Percentiles rank a stretch among this genome's conserved stretches.
phyloP scores from a whole-genome alignment of 2,888 invertebrate genomes.

The Candidula unifasciata region DNA sequence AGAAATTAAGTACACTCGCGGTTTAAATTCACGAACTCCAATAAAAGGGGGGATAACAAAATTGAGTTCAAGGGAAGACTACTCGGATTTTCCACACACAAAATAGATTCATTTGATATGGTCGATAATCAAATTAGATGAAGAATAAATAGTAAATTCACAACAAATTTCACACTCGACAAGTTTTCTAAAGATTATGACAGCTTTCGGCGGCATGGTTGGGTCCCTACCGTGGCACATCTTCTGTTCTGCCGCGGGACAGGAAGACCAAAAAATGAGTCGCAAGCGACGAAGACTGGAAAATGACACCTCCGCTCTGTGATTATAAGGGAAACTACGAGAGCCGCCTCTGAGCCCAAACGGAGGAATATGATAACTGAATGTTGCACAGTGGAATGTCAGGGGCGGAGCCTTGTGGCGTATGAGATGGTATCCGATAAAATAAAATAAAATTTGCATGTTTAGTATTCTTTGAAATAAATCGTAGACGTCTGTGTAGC shows the following conservation, averaged over 20 bases:
- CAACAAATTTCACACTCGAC: slow-evolving; percentile 54
- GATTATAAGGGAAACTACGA: neutral
- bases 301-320: slow-evolving; percentile 51
- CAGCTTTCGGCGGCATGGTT: slow-evolving; percentile 50
- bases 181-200: slow-evolving; percentile 50
- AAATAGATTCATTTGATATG: neutral
- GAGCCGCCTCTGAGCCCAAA: neutral
- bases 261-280: neutral
- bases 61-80: neutral
- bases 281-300: slow-evolving; percentile 45
- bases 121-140: slow-evolving; percentile 59
- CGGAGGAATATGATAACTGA: neutral
- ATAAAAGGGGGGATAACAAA: slow-evolving; percentile 3
- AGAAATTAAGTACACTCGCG: slow-evolving; percentile 2
- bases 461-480: no score
- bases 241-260: slow-evolving; percentile 40
- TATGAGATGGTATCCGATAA: no score
- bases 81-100: slow-evolving; percentile 22
- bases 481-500: no score
- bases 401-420: neutral
- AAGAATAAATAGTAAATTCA: slow-evolving; percentile 54
- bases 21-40: neutral
- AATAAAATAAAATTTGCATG: no score
- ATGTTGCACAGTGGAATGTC: no score
- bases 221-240: slow-evolving; percentile 49